Evolutionary conservation across 2,113 vertebrate genomes (phyloP).

Genomic region (Tiliqua scincoides): DNA sequence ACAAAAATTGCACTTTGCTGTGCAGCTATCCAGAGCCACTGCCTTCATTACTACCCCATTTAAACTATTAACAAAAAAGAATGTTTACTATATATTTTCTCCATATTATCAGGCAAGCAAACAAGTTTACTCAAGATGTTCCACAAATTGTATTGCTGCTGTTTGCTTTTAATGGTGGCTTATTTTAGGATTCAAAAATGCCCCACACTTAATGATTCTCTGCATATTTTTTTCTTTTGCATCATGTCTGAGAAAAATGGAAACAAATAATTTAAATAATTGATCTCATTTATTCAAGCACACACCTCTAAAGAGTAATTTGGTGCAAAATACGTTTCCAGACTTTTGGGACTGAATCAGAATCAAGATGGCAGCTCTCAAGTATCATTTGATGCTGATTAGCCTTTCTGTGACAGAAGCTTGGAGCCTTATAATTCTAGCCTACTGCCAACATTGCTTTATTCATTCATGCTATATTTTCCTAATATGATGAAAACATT

Average conservation of each 20-base stretch:
- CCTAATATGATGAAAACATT: not conserved
- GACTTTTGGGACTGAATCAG: conserved; percentile 15
- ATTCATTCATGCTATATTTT: conserved; percentile 62
- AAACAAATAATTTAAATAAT: conserved; percentile 32
- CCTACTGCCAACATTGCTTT: not conserved
- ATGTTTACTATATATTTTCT: conserved; percentile 39
- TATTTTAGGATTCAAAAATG: conserved; percentile 16
- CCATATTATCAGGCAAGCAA: conserved; percentile 50
- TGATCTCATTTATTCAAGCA: conserved; percentile 2
- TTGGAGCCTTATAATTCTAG: not conserved
- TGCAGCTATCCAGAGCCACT: conserved; percentile 50
- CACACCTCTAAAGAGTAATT: conserved; percentile 16
- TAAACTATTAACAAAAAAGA: conserved; percentile 45
- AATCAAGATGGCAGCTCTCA: not conserved
- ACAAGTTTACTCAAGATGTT: conserved; percentile 51
- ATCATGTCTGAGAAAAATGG: conserved; percentile 28
- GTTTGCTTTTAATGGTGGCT: conserved; percentile 42
- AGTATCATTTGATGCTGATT: conserved; percentile 23
- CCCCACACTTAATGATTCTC: conserved; percentile 16
- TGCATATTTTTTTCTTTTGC: conserved; percentile 34
- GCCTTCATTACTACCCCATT: conserved; percentile 55
- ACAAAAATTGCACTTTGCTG: conserved; percentile 56
- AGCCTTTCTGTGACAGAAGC: conserved; percentile 33
- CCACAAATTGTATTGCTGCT: conserved; percentile 45
- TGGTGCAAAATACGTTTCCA: conserved; percentile 24